These are phyloP conservation scores for Hippoglossus hippoglossus DNA, from an alignment of 2,797 vertebrate species.

Conservation along the genomic window DNA sequence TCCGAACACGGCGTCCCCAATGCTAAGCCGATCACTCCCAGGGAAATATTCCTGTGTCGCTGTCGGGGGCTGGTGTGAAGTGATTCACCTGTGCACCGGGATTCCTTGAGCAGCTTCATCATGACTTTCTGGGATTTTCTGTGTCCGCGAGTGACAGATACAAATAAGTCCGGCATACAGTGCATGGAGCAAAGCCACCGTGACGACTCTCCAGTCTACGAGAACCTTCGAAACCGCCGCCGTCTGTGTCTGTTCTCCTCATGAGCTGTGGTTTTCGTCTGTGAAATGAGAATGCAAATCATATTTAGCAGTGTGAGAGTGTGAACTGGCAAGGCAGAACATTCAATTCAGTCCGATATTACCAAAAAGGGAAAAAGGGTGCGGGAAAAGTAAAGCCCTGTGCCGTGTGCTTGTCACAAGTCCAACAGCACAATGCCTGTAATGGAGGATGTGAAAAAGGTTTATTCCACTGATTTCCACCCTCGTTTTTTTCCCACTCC, in stretches of 20 bases:
- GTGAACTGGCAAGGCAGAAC: conserved; percentile 77
- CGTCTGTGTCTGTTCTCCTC: conserved; percentile 63
- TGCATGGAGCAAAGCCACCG: conserved; percentile 61
- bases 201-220: conserved; percentile 61
- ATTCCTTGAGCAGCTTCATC: conserved; percentile 39
- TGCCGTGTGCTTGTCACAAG: conserved; percentile 49
- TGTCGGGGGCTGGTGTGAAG: not conserved
- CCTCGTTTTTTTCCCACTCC: conserved; percentile 9
- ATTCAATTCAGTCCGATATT: conserved; percentile 77
- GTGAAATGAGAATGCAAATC: conserved; percentile 84
- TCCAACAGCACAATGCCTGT: conserved; percentile 49
- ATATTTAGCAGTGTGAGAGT: conserved; percentile 70
- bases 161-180: conserved; percentile 57
- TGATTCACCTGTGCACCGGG: conserved; percentile 36
- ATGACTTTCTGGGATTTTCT: conserved; percentile 27
- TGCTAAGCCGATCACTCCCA: conserved; percentile 19
- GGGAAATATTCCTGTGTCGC: not conserved
- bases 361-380: conserved; percentile 56
- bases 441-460: conserved; percentile 51
- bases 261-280: conserved; percentile 75
- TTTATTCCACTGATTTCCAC: conserved; percentile 60
- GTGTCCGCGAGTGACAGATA: conserved; percentile 27
- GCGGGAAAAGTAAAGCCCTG: conserved; percentile 43
- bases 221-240: conserved; percentile 64
- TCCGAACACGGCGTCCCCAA: conserved; percentile 8